Percentiles rank a stretch among this genome's conserved stretches.
Conservation (phyloP, 2,113 vertebrate genomes). For the Gymnarchus niloticus region DNA sequence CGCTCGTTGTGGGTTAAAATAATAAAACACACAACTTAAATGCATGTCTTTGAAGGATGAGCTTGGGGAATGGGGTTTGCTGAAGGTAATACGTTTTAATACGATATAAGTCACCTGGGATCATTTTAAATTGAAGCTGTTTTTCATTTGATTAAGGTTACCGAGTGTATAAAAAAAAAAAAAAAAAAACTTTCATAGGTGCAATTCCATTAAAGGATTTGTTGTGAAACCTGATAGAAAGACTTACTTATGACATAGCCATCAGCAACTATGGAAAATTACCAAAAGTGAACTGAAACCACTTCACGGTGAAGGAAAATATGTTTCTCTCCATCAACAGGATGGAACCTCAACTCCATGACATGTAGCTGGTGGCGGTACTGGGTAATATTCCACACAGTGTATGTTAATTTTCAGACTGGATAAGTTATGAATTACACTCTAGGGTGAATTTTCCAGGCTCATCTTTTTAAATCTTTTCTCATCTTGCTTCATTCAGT, state of each 20-base stretch:
- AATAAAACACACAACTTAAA: conserved; percentile 36
- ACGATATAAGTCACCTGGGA: conserved; percentile 35
- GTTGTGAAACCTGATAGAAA: conserved; percentile 5
- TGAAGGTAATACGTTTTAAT: conserved; percentile 38
- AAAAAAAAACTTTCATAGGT: background rate
- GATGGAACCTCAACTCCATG: background rate
- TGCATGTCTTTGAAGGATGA: conserved; percentile 35
- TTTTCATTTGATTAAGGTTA: conserved; percentile 38
- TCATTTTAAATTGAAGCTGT: conserved; percentile 37
- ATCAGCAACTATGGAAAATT: background rate
- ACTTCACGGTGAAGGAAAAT: background rate
- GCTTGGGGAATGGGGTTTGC: conserved; percentile 31
- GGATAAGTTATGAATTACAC: background rate
- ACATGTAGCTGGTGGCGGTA: background rate
- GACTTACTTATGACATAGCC: conserved; percentile 26
- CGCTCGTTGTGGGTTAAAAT: conserved; percentile 17
- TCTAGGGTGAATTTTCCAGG: background rate
- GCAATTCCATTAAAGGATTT: conserved; percentile 16
- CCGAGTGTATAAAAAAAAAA: background rate
- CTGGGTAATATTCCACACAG: background rate
- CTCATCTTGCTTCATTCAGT: background rate
- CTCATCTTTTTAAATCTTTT: background rate
- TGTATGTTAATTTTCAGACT: background rate
- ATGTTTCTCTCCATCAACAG: background rate
- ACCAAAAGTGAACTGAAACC: conserved; percentile 1